phyloP scores from a whole-genome alignment of 2,113 vertebrate genomes.

The Rhombomys opimus region DNA sequence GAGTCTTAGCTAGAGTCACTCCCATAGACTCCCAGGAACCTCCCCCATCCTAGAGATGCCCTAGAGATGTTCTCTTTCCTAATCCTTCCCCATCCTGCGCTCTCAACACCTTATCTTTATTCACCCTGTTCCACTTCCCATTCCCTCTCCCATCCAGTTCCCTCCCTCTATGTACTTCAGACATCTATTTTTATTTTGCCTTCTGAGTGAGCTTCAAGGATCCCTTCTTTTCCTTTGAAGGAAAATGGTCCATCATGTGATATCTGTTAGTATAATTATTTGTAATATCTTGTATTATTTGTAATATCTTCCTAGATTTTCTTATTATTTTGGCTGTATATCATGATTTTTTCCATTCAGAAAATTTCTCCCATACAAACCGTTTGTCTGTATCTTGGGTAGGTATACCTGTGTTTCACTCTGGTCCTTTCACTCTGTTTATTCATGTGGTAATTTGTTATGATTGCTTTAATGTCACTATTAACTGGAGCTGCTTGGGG shows the following conservation, averaged over 20 bases:
- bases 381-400: background rate
- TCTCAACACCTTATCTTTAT: too few relatives aligned
- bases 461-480: background rate
- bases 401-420: background rate
- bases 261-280: background rate
- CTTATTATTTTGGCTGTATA: background rate
- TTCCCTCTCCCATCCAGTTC: too few relatives aligned
- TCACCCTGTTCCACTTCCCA: too few relatives aligned
- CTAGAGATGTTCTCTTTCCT: too few relatives aligned
- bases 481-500: background rate
- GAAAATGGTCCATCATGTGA: conserved; percentile 1
- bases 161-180: too few relatives aligned
- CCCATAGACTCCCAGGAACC: too few relatives aligned
- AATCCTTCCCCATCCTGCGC: too few relatives aligned
- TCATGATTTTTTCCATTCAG: background rate
- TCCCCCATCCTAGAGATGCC: too few relatives aligned
- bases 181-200: too few relatives aligned
- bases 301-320: background rate
- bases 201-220: background rate
- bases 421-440: background rate
- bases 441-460: background rate
- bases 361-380: conserved; percentile 18
- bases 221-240: background rate
- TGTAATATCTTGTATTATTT: background rate
- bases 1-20: too few relatives aligned